These are phyloP conservation scores for Lutraria lutraria DNA, from an alignment of 2,888 invertebrate species.

Conservation along the genomic window DNA sequence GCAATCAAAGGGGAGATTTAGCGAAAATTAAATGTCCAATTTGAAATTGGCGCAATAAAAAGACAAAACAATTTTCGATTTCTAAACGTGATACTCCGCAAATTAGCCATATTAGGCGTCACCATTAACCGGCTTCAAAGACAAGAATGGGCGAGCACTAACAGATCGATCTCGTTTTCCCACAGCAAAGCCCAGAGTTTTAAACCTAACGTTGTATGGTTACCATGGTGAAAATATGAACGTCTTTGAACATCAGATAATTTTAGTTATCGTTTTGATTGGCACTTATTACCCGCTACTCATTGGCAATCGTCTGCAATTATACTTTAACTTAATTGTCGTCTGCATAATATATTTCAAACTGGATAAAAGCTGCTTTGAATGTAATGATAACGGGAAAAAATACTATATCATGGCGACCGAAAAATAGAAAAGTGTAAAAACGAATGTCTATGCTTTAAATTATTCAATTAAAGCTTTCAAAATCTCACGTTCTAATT, in stretches of 20 bases:
- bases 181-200: slow-evolving; percentile 13
- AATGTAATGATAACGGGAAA: slow-evolving; percentile 26
- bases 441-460: not conserved
- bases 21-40: slow-evolving; percentile 39
- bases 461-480: slow-evolving; percentile 1
- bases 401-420: not conserved
- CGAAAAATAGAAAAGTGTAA: not conserved
- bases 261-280: slow-evolving; percentile 25
- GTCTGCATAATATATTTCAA: slow-evolving; percentile 28
- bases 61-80: slow-evolving; percentile 42
- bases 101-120: slow-evolving; percentile 54
- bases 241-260: slow-evolving; percentile 8
- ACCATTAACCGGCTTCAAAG: slow-evolving; percentile 51
- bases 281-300: slow-evolving; percentile 23
- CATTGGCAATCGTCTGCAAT: slow-evolving; percentile 20
- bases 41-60: slow-evolving; percentile 47
- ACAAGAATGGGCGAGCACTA: not conserved
- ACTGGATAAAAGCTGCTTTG: slow-evolving; percentile 15
- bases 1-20: slow-evolving; percentile 30
- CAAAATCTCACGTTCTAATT: not conserved
- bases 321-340: slow-evolving; percentile 16
- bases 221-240: not conserved
- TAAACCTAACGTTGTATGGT: slow-evolving; percentile 3
- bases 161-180: slow-evolving; percentile 17
- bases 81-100: slow-evolving; percentile 42